Evolutionary conservation across 2,797 vertebrate species (phyloP).

Genomic region (Hippopotamyrus pictus): DNA sequence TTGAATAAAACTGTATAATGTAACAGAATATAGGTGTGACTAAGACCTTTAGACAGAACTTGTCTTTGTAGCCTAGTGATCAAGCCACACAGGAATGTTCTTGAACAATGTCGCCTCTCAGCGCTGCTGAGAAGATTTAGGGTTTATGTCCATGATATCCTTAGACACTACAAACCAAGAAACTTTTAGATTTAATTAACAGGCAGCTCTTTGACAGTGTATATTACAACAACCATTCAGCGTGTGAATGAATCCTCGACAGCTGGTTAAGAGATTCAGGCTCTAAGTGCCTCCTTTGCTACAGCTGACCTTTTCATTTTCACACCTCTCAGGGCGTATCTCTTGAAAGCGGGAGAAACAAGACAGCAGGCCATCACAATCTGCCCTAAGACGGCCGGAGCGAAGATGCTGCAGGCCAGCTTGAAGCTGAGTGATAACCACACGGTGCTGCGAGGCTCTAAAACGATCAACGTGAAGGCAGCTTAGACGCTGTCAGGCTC

Average conservation of each 20-base stretch:
- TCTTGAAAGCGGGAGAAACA: constrained; percentile 42
- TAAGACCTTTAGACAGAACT: not conserved
- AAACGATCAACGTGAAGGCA: constrained; percentile 47
- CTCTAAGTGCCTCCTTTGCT: not conserved
- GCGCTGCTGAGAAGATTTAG: not conserved
- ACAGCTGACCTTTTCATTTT: not conserved
- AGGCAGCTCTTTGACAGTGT: not conserved
- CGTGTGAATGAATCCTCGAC: not conserved
- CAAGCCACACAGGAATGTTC: not conserved
- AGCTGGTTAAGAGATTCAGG: not conserved
- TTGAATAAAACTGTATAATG: not conserved
- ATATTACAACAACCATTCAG: not conserved
- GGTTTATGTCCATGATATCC: not conserved
- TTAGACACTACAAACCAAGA: not conserved
- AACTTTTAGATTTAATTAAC: not conserved
- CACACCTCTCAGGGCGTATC: constrained; percentile 41
- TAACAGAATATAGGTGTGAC: not conserved
- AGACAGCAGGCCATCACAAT: constrained; percentile 40
- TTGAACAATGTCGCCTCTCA: not conserved
- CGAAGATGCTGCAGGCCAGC: constrained; percentile 60
- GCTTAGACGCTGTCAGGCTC: constrained; percentile 22
- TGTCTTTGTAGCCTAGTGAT: not conserved
- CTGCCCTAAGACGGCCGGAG: constrained; percentile 47
- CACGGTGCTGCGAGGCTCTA: constrained; percentile 51
- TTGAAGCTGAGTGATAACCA: constrained; percentile 39